Evolutionary conservation across 1,140 invertebrate species (phyloP).

Genomic region (Drosophila nebulosa): DNA sequence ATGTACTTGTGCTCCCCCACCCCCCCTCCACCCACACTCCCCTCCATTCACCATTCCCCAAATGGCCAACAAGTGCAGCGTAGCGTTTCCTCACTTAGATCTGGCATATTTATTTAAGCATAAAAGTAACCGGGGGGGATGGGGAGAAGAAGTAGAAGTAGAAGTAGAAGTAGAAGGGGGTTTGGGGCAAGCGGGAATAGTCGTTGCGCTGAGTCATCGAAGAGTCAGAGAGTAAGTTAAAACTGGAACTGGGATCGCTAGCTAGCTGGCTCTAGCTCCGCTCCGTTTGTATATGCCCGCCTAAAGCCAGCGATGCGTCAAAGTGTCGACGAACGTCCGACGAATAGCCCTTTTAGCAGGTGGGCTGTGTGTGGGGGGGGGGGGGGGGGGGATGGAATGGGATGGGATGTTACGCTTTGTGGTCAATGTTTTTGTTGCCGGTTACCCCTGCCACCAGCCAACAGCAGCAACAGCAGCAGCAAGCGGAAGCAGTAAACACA

Average conservation of each 20-base stretch:
- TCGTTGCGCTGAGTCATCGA: conserved; percentile 17
- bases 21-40: not conserved
- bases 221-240: not conserved
- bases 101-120: conserved; percentile 60
- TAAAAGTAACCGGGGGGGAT: conserved; percentile 28
- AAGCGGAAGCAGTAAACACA: conserved; percentile 67
- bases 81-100: conserved; percentile 32
- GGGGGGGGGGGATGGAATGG: not conserved
- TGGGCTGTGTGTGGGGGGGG: not conserved
- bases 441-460: conserved; percentile 1
- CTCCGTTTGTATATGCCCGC: conserved; percentile 38
- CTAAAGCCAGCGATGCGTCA: conserved; percentile 66
- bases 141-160: too few species aligned
- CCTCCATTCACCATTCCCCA: not conserved
- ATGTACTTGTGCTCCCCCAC: not conserved
- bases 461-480: too few species aligned
- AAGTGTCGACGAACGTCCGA: conserved; percentile 72
- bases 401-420: conserved; percentile 62
- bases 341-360: conserved; percentile 1
- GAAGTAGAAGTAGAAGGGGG: not conserved
- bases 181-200: conserved; percentile 18
- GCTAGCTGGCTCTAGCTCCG: conserved; percentile 18
- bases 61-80: conserved; percentile 34
- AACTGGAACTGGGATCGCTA: conserved; percentile 19
- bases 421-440: conserved; percentile 32